Conservation (phyloP, 2,797 vertebrate species). For the Catostomus latipinnis region DNA sequence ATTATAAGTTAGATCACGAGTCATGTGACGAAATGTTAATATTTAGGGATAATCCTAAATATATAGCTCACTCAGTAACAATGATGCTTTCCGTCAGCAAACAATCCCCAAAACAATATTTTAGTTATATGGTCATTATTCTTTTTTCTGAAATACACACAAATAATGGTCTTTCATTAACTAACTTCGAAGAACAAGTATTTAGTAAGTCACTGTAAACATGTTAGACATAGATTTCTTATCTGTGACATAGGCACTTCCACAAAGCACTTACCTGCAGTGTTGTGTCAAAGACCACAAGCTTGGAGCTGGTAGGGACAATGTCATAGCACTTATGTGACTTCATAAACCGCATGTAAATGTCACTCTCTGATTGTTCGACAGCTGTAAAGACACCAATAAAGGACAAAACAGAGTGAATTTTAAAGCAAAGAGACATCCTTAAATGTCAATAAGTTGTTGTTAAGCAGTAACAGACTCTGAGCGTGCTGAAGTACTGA, state of each 20-base stretch:
- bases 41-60: no score
- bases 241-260: not conserved
- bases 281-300: constrained; percentile 95
- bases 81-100: not conserved
- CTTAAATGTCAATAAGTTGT: not conserved
- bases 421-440: not conserved
- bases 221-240: not conserved
- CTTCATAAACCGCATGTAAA: constrained; percentile 98
- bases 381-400: constrained; percentile 71
- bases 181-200: not conserved
- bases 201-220: not conserved
- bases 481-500: not conserved
- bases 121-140: not conserved
- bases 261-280: constrained; percentile 80
- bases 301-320: constrained; percentile 94
- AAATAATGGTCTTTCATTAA: not conserved
- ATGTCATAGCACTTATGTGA: constrained; percentile 98
- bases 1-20: no score
- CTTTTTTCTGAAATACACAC: not conserved
- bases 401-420: constrained; percentile 52
- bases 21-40: no score
- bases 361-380: constrained; percentile 91
- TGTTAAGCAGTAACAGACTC: not conserved
- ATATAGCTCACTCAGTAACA: no score
- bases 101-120: not conserved